A percentile compares a stretch with the other conserved stretches of the same genome.
Conservation (phyloP, 2,888 invertebrate genomes). For the Melinaea menophilus region DNA sequence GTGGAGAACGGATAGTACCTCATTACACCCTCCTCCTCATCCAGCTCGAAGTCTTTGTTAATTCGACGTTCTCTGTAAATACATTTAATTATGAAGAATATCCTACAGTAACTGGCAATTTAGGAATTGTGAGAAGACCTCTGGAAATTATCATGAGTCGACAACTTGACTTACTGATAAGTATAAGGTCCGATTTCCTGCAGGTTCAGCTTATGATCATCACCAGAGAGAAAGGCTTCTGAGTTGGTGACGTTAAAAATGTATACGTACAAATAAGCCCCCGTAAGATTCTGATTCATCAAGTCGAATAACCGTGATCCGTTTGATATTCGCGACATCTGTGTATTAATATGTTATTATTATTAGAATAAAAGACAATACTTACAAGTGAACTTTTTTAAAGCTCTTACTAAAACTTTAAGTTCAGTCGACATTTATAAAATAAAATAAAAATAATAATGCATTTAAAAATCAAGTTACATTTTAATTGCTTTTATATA, state of each 20-base stretch:
- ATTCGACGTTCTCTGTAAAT: conserved; percentile 79
- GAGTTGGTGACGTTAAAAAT: conserved; percentile 90
- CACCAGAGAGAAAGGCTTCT: conserved; percentile 80
- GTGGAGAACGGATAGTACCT: conserved; percentile 78
- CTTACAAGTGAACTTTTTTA: neutral
- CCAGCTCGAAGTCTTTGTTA: conserved; percentile 78
- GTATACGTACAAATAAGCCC: conserved; percentile 81
- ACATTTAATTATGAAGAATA: too few species aligned
- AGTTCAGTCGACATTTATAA: too few species aligned
- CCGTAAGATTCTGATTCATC: conserved; percentile 82
- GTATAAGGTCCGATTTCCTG: conserved; percentile 88
- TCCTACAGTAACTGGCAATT: too few species aligned
- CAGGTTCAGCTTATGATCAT: conserved; percentile 81
- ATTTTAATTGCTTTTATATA: neutral
- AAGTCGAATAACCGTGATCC: conserved; percentile 78
- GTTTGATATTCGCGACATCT: conserved; percentile 62
- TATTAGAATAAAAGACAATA: too few species aligned
- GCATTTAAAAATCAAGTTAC: neutral
- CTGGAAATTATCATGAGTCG: too few species aligned
- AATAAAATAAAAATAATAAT: neutral
- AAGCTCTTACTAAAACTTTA: too few species aligned
- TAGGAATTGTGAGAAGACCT: too few species aligned
- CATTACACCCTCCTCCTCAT: conserved; percentile 80
- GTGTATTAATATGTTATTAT: neutral
- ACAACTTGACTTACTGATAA: conserved; percentile 81